Conservation (phyloP, 2,113 vertebrate species). For the Puma concolor region DNA sequence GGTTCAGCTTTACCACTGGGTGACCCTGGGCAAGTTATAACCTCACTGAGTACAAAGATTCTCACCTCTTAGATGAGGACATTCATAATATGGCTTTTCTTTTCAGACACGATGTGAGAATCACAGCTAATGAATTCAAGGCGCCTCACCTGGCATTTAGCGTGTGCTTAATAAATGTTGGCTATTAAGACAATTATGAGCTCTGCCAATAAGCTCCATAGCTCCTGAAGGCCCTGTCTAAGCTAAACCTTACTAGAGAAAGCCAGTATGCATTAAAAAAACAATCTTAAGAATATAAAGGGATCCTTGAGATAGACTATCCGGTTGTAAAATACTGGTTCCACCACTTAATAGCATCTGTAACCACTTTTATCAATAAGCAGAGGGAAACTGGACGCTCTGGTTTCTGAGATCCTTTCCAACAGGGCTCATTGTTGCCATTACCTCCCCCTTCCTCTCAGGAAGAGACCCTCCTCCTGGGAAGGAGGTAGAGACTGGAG, state of each 20-base stretch:
- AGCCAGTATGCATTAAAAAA: neutral
- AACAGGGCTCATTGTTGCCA: neutral
- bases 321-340: neutral
- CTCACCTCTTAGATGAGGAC: neutral
- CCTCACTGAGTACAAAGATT: neutral
- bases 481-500: too few relatives aligned
- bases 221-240: neutral
- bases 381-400: neutral
- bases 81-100: neutral
- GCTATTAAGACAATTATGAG: neutral
- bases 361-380: neutral
- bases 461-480: accelerated
- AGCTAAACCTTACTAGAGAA: neutral
- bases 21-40: neutral
- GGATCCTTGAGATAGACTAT: neutral
- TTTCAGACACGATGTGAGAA: neutral
- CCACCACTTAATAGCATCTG: too few relatives aligned
- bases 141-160: neutral
- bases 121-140: neutral
- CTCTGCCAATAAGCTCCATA: neutral
- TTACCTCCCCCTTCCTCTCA: accelerated
- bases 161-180: conserved; percentile 13
- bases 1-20: neutral
- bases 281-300: neutral
- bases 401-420: neutral